Conservation (phyloP, 2,113 vertebrate species). For the Serinus canaria region DNA sequence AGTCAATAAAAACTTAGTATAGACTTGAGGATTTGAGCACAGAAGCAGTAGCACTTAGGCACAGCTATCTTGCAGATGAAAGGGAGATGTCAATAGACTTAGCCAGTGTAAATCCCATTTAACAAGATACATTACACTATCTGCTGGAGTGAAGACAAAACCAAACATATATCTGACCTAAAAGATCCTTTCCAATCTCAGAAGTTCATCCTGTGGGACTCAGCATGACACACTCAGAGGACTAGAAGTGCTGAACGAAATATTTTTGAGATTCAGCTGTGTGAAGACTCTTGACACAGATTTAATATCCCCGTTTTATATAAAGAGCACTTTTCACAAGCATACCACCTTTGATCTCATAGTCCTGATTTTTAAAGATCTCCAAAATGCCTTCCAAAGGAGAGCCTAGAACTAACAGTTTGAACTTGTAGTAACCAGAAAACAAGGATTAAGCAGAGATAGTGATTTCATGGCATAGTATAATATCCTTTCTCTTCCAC, state of each 20-base stretch:
- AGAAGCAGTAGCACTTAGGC: neutral
- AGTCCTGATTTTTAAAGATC: neutral
- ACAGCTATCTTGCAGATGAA: neutral
- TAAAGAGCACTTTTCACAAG: neutral
- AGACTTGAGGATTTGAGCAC: neutral
- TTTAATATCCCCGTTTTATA: neutral
- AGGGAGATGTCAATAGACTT: neutral
- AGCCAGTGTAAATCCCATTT: neutral
- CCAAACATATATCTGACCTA: neutral
- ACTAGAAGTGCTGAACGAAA: neutral
- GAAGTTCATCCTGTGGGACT: neutral
- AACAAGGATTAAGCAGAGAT: neutral
- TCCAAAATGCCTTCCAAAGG: neutral
- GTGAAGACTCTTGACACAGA: neutral
- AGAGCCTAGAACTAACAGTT: neutral
- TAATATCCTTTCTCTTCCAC: neutral
- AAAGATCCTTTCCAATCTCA: slow-evolving; percentile 11
- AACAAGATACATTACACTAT: neutral
- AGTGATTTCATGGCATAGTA: neutral
- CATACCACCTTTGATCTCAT: neutral
- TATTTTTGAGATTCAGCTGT: neutral
- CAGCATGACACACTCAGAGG: neutral
- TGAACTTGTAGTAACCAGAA: neutral
- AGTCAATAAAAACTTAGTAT: neutral
- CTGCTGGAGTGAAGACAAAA: neutral